Conservation (phyloP, 2,113 vertebrate genomes). For the Cheirogaleus medius region DNA sequence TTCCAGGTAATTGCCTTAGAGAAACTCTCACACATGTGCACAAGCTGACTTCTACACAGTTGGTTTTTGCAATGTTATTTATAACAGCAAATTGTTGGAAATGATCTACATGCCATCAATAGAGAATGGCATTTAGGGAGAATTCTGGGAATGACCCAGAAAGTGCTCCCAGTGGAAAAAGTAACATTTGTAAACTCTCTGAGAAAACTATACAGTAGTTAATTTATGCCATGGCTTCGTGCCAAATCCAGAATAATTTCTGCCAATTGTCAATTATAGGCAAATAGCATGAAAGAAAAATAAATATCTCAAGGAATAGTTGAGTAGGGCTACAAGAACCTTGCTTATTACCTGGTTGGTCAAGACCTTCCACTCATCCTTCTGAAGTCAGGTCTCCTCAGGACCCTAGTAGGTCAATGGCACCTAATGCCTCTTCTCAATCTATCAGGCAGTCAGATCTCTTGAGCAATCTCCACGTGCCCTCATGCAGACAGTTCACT, state of each 20-base stretch:
- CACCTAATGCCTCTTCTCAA: background rate
- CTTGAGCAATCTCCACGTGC: background rate
- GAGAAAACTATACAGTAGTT: background rate
- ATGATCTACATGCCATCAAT: background rate
- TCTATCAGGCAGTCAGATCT: background rate
- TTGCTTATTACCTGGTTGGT: background rate
- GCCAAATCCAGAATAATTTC: background rate
- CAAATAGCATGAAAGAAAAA: background rate
- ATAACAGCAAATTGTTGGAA: background rate
- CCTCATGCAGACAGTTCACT: background rate
- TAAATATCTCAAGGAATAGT: background rate
- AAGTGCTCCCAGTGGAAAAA: background rate
- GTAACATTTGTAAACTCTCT: background rate
- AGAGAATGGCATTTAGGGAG: background rate
- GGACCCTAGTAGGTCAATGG: background rate
- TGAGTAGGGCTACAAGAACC: background rate
- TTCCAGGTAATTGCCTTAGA: background rate
- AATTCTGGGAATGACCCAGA: background rate
- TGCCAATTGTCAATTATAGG: background rate
- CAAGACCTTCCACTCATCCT: background rate
- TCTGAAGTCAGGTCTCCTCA: background rate
- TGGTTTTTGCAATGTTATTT: background rate
- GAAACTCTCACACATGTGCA: background rate
- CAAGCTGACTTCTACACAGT: background rate
- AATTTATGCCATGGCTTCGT: background rate